phyloP scores from a whole-genome alignment of 2,888 invertebrate species.

The Mythimna impura region DNA sequence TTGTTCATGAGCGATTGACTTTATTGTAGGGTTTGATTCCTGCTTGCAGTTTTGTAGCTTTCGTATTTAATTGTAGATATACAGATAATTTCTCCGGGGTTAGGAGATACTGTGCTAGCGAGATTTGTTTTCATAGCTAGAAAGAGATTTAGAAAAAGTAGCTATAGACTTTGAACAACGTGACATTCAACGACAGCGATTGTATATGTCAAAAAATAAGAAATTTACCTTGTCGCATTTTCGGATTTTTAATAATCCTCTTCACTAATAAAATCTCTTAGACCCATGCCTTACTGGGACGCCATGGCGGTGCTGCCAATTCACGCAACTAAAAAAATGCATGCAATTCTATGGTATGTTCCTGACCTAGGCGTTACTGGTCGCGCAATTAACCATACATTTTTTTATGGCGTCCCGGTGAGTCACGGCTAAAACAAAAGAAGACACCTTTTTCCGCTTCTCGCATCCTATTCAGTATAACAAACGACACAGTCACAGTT shows the following conservation, averaged over 20 bases:
- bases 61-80: neutral
- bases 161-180: too few relatives aligned
- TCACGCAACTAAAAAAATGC: too few relatives aligned
- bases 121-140: neutral
- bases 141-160: too few relatives aligned
- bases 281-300: too few relatives aligned
- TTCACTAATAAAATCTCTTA: neutral
- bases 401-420: too few relatives aligned
- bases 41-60: neutral
- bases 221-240: neutral
- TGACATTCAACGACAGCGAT: too few relatives aligned
- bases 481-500: neutral
- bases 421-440: neutral
- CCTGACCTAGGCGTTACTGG: too few relatives aligned
- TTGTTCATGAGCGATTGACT: neutral
- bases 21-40: neutral
- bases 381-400: too few relatives aligned
- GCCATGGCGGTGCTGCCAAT: too few relatives aligned
- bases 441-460: too few relatives aligned
- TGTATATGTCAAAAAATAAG: neutral
- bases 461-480: neutral
- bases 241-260: neutral
- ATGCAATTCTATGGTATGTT: too few relatives aligned
- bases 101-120: neutral
- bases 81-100: neutral